phyloP scores from a whole-genome alignment of 2,888 invertebrate species.

The Callosobruchus maculatus region DNA sequence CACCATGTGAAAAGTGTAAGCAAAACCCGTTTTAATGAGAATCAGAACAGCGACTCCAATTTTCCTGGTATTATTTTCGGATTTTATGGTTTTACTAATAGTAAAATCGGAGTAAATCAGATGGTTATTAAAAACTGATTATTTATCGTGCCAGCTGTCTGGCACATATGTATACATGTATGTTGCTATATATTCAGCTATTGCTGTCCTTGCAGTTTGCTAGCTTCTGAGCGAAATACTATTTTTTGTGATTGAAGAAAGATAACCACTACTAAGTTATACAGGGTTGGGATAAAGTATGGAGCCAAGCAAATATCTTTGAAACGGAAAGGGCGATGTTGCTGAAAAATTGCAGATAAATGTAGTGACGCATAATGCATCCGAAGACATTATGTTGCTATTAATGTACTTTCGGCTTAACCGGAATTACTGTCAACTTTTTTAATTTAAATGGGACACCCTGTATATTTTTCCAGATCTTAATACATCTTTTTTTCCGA shows the following conservation, averaged over 20 bases:
- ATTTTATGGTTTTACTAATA: not conserved
- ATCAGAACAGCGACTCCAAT: not conserved
- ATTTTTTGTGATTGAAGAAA: not conserved
- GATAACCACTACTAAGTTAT: too few species aligned
- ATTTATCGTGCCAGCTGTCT: not conserved
- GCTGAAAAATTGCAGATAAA: too few species aligned
- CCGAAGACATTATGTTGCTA: too few species aligned
- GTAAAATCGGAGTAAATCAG: not conserved
- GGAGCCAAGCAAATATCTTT: too few species aligned
- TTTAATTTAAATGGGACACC: too few species aligned
- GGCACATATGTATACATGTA: not conserved
- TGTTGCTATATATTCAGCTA: not conserved
- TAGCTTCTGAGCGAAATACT: not conserved
- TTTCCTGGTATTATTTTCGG: not conserved
- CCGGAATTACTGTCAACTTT: too few species aligned
- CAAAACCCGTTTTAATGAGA: not conserved
- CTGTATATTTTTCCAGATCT: too few species aligned
- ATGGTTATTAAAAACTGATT: not conserved
- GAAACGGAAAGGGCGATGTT: too few species aligned
- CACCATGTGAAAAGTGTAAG: not conserved
- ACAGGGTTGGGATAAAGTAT: too few species aligned
- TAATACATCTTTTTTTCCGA: too few species aligned
- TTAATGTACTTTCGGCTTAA: too few species aligned
- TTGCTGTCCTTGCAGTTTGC: not conserved
- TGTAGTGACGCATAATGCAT: too few species aligned